phyloP scores from a whole-genome alignment of 2,797 vertebrate genomes.

The Scolopax rusticola region DNA sequence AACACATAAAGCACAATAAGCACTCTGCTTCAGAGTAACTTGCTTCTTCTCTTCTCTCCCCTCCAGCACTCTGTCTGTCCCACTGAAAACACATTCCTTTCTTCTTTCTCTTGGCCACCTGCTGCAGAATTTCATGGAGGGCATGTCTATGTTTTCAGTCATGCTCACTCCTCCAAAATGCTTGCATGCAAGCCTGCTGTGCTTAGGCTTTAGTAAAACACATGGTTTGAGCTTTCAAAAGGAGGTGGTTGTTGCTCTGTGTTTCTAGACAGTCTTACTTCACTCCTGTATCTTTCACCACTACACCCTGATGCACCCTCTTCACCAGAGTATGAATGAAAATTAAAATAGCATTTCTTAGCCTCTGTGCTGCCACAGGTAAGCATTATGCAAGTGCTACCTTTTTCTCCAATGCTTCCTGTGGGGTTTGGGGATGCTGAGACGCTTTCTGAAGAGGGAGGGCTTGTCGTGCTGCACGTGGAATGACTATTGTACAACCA shows the following conservation, averaged over 20 bases:
- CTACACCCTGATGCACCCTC: not conserved
- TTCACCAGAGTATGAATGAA: not conserved
- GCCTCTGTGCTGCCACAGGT: not conserved
- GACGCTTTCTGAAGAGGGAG: not conserved
- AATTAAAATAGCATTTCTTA: not conserved
- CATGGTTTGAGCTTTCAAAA: not conserved
- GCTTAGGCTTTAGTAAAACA: not conserved
- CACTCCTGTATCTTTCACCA: not conserved
- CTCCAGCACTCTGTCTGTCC: not conserved
- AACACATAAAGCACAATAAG: not conserved
- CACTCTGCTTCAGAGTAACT: not conserved
- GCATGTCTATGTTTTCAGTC: not conserved
- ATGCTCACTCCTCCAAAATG: not conserved
- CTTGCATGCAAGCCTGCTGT: not conserved
- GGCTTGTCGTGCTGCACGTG: not conserved
- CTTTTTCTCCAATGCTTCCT: not conserved
- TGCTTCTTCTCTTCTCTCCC: not conserved
- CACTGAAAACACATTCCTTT: not conserved
- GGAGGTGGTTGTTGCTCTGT: not conserved
- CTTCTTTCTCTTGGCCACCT: not conserved
- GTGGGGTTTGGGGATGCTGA: not conserved
- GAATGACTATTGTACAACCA: rapidly evolving
- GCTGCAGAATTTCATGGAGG: not conserved
- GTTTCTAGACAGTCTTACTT: not conserved
- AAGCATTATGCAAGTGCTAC: not conserved